Percentiles rank a stretch among this genome's conserved stretches.
These are phyloP conservation scores for Caenorhabditis tropicalis DNA, from an alignment of 1,140 invertebrate species.

Conservation along the genomic window DNA sequence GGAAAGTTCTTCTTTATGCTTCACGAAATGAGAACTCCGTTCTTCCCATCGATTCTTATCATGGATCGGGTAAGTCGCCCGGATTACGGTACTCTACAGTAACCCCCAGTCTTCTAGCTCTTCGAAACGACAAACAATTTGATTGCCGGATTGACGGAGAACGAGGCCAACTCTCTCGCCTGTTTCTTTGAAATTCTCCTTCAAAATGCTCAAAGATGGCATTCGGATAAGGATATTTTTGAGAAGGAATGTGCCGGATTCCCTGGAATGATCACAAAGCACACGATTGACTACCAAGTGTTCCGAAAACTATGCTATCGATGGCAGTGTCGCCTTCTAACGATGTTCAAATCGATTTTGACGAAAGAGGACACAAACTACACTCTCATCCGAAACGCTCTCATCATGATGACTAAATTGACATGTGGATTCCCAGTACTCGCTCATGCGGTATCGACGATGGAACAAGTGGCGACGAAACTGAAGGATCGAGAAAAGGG, in stretches of 20 bases:
- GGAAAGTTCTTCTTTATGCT: conserved; percentile 94
- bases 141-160: conserved; percentile 95
- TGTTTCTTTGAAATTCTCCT: conserved; percentile 89
- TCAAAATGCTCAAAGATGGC: conserved; percentile 95
- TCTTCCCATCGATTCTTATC: conserved; percentile 94
- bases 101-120: conserved; percentile 77
- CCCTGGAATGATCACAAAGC: conserved; percentile 25
- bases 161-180: conserved; percentile 93
- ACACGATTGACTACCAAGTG: not conserved
- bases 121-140: conserved; percentile 98
- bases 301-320: conserved; percentile 39
- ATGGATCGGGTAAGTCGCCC: conserved; percentile 91
- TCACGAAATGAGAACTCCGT: conserved; percentile 90
- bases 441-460: not conserved
- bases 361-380: conserved; percentile 34
- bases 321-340: conserved; percentile 28
- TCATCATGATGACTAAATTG: conserved; percentile 46
- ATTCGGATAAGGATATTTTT: conserved; percentile 85
- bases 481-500: conserved; percentile 48
- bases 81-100: too few relatives aligned
- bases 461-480: not conserved
- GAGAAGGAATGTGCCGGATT: conserved; percentile 77
- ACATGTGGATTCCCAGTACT: conserved; percentile 28
- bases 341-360: conserved; percentile 30
- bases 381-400: conserved; percentile 10